Base-by-base conservation (phyloP, 2,888 invertebrate genomes). In the Zonitis immaculata region DNA sequence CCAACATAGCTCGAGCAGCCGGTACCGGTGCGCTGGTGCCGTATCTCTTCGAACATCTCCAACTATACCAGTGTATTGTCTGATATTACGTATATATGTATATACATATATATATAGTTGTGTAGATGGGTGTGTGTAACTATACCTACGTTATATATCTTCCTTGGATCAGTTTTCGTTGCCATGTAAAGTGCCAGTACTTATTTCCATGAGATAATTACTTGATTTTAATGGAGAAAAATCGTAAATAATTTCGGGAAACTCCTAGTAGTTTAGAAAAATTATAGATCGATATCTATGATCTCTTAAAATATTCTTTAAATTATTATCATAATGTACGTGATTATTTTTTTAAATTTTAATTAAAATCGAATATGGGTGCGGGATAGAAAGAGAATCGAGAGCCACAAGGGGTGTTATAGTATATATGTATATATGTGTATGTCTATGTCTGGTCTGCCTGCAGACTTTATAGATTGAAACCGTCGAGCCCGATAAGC, bases 401-500 rank as follows among this genome's bases (percentile, higher is more conserved):
- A 56, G 54, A 12, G 18, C 28, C 44, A 35, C 35, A 35, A 35
- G 53, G 47, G 60, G 64, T 60, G 64, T 61, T 64, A 22, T 44
- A 44, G 11, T 20, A 7, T 42, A 9, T 32, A 7, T 32, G 9
- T 35, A 14, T 32, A 5, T 32, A 7, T 32, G 14, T 35, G 11
- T 35, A 9, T 16, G 35, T 35, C 18, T 35, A 32, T 32, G 35
- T 35, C 35, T 35, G 35, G 35, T 9, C 35, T 35, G 59, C 60
- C 60, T 62, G 63, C 65, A 70, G 71, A 71, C 72, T 73, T 72
- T 72, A 73, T 73, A 73, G 73, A 73, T 73, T 72, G 78, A 78
- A 79, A 79, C 78, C 78, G 78, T 78, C 78, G 77, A 77, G 73
- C 72, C 76, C 76, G 79, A 79, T 79, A 79, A 79, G 77, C 72